A percentile compares a stretch with the other conserved stretches of the same genome.
Conservation (phyloP, 2,113 vertebrate species). For the Lathamus discolor region DNA sequence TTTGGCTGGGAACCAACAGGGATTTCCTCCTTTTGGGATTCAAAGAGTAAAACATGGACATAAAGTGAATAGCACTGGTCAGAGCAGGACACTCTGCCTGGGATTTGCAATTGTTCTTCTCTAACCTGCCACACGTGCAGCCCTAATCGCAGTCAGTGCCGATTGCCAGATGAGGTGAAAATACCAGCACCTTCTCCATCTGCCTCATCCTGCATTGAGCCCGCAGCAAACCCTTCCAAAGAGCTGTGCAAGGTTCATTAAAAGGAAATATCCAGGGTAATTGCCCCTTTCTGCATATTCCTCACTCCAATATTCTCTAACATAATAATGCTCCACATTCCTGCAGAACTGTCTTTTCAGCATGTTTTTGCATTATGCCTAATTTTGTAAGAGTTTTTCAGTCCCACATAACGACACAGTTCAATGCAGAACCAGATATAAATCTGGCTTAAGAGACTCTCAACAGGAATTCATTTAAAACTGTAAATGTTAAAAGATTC, state of each 20-base stretch:
- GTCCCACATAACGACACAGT: constrained; percentile 79
- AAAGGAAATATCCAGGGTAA: constrained; percentile 70
- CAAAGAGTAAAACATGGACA: not conserved
- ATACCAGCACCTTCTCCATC: constrained; percentile 10
- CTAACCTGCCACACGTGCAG: rapidly evolving
- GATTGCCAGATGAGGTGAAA: not conserved
- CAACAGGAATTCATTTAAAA: constrained; percentile 85
- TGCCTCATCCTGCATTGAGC: constrained; percentile 31
- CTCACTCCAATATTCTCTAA: constrained; percentile 64
- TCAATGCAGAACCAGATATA: constrained; percentile 84
- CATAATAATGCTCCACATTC: constrained; percentile 70
- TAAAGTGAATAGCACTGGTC: not conserved
- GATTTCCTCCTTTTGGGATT: not conserved
- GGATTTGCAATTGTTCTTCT: not conserved
- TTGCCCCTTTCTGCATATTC: constrained; percentile 70
- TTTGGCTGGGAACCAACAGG: not conserved
- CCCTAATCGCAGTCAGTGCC: rapidly evolving
- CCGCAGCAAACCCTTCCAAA: constrained; percentile 58
- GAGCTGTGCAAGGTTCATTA: constrained; percentile 62
- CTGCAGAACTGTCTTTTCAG: constrained; percentile 81
- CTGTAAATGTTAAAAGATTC: constrained; percentile 83
- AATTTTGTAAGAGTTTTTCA: constrained; percentile 77
- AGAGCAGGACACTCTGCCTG: not conserved
- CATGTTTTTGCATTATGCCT: constrained; percentile 81
- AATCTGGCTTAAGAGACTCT: constrained; percentile 86